phyloP scores from a whole-genome alignment of 2,888 invertebrate species.

The Dryocosmus kuriphilus region DNA sequence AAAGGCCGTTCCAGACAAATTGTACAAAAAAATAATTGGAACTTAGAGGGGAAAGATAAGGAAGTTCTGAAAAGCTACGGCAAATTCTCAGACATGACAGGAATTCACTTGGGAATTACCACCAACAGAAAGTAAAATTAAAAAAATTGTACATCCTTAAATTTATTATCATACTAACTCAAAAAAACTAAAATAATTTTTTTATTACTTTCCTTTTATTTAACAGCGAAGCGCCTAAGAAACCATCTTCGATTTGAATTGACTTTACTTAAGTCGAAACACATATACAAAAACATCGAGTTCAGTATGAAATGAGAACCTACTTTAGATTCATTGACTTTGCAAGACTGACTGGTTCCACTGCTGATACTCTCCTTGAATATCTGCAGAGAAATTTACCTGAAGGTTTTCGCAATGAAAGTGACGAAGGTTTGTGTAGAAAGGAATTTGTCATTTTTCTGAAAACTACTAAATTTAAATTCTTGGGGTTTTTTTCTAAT shows the following conservation, averaged over 20 bases:
- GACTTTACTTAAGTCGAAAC: slow-evolving; percentile 91
- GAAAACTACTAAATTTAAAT: not conserved
- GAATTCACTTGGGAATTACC: slow-evolving; percentile 88
- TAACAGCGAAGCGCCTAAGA: slow-evolving; percentile 86
- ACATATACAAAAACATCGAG: slow-evolving; percentile 94
- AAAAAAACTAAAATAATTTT: slow-evolving; percentile 42
- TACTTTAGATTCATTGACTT: slow-evolving; percentile 92
- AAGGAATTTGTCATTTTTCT: not conserved
- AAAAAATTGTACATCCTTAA: slow-evolving; percentile 32
- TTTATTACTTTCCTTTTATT: slow-evolving; percentile 39
- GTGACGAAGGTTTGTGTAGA: slow-evolving; percentile 83
- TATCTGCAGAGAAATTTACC: slow-evolving; percentile 98
- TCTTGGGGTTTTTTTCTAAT: not conserved
- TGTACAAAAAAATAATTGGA: slow-evolving; percentile 91
- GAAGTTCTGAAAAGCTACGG: slow-evolving; percentile 93
- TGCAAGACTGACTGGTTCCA: slow-evolving; percentile 94
- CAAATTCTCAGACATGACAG: slow-evolving; percentile 89
- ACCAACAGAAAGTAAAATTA: slow-evolving; percentile 81
- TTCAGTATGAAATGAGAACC: slow-evolving; percentile 97
- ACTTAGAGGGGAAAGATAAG: slow-evolving; percentile 90
- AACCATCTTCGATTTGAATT: slow-evolving; percentile 88
- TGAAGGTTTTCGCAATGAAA: slow-evolving; percentile 97
- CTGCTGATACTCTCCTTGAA: slow-evolving; percentile 96
- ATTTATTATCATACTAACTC: slow-evolving; percentile 31
- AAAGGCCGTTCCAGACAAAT: slow-evolving; percentile 81